Evolutionary conservation across 1,140 invertebrate species (phyloP), one percentile per base, ranked within the genome.

Genomic region (Aricia agestis): DNA sequence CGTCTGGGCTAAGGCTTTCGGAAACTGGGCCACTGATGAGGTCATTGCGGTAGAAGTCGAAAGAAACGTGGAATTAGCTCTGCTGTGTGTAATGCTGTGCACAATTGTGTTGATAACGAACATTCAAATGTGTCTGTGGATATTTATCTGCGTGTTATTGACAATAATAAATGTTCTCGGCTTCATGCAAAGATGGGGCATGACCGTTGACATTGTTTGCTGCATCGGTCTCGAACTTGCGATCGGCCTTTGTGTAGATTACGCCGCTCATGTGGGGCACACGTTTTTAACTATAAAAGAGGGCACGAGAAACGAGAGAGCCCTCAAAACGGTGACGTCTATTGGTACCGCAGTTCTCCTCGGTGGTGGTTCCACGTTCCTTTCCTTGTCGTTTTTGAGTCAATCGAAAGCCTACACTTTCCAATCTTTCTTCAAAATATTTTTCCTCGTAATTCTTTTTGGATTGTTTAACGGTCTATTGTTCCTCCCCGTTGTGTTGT

Each of bases 231-330:
- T 97, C 10, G 96, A 97, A 78, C 91, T 98, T 68, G 96, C 95
- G n/a, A 96, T 97, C 77, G 97, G 97, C 45, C 92, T 98, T 42
- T 97, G 96, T 79, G 96, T 98, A 1, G 97, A 98, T 92, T 97
- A 98, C 76, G 96, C 97, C 0, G 96, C 97, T 6, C 97, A 98
- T 84, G 95, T 98, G 10, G 96, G 96, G n/a, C 96, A 97, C 77
- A 95, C 95, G 3, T 97, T 97, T 85, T 92, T 97, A 72, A 93
- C 87, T 6, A 86, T 85, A 66, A 74, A 74, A 61, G 89, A 87
- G 67, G 94, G 94, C 19, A 88, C 93, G 73, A 93, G 94, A 66
- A 83, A 92, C 15, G 93, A 94, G 31, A 90, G 96, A 76, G 93
- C 94, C 0, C 87, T 95, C 18, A 92, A 94, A 65, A 95, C 97